Percentiles rank a stretch among this genome's conserved stretches.
These are phyloP conservation scores for Blastomussa wellsi DNA, from an alignment of 92 coral and sea anemone genomes.

Conservation along the genomic window DNA sequence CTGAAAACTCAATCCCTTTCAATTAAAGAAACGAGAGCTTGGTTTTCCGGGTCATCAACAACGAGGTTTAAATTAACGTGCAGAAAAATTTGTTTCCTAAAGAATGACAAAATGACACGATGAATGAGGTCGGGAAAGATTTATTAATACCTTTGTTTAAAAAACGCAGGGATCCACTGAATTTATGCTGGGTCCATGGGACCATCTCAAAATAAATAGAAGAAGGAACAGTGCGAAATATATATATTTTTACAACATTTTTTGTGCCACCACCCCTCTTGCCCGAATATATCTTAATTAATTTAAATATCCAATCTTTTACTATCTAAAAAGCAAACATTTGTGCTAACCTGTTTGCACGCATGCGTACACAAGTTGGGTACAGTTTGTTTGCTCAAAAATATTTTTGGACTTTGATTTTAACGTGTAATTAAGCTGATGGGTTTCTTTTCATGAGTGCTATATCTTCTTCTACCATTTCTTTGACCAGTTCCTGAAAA, in stretches of 20 bases:
- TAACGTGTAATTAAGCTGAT: slow-evolving; percentile 45
- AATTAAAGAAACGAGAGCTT: not conserved
- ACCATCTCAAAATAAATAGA: not conserved
- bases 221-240: not conserved
- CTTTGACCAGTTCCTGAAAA: slow-evolving; percentile 71
- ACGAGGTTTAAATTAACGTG: no score
- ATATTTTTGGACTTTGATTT: not conserved
- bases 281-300: not conserved
- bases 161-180: not conserved
- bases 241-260: not conserved
- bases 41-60: not conserved
- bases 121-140: not conserved
- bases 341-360: not conserved
- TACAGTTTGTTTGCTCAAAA: not conserved
- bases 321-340: not conserved
- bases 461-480: slow-evolving; percentile 77
- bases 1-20: not conserved
- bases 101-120: not conserved
- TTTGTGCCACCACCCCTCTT: not conserved
- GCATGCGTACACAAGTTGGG: not conserved
- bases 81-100: not conserved
- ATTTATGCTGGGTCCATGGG: not conserved
- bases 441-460: slow-evolving; percentile 72
- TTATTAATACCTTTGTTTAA: not conserved
- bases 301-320: not conserved